Percentiles rank a stretch among this genome's conserved stretches.
phyloP scores from a whole-genome alignment of 2,113 vertebrate species.

The Ophiodon elongatus region DNA sequence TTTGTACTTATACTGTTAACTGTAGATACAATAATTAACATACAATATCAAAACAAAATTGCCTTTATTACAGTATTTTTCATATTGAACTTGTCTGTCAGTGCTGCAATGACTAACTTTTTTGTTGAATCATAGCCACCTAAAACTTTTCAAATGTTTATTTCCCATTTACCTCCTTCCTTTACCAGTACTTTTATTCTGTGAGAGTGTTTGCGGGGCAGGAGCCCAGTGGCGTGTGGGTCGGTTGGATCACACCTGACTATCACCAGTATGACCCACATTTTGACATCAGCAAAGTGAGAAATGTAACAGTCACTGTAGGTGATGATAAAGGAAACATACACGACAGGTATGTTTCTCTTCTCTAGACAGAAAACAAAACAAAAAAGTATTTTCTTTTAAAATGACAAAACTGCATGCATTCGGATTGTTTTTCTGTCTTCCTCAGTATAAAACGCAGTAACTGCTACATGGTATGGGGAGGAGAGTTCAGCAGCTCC shows the following conservation, averaged over 20 bases:
- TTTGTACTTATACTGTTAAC: neutral
- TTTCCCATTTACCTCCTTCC: slow-evolving; percentile 22
- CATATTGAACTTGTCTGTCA: neutral
- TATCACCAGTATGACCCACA: slow-evolving; percentile 92
- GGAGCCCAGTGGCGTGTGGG: slow-evolving; percentile 92
- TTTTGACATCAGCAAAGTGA: slow-evolving; percentile 92
- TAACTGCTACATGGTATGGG: slow-evolving; percentile 97
- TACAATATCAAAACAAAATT: neutral
- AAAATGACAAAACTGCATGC: neutral
- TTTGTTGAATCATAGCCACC: neutral
- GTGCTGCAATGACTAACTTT: neutral
- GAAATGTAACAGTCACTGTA: slow-evolving; percentile 91
- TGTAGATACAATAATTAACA: neutral
- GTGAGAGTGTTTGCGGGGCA: slow-evolving; percentile 92
- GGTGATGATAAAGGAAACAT: slow-evolving; percentile 94
- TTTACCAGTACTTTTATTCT: slow-evolving; percentile 91
- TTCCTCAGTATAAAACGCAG: slow-evolving; percentile 91
- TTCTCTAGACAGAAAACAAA: neutral
- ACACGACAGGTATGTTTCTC: slow-evolving; percentile 88
- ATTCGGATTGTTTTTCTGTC: neutral
- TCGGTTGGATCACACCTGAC: slow-evolving; percentile 94
- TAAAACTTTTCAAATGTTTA: neutral
- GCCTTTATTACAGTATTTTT: neutral
- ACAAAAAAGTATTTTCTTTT: neutral
- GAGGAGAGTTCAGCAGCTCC: slow-evolving; percentile 90